Conservation (phyloP, 1,140 invertebrate genomes). For the Sitophilus oryzae region DNA sequence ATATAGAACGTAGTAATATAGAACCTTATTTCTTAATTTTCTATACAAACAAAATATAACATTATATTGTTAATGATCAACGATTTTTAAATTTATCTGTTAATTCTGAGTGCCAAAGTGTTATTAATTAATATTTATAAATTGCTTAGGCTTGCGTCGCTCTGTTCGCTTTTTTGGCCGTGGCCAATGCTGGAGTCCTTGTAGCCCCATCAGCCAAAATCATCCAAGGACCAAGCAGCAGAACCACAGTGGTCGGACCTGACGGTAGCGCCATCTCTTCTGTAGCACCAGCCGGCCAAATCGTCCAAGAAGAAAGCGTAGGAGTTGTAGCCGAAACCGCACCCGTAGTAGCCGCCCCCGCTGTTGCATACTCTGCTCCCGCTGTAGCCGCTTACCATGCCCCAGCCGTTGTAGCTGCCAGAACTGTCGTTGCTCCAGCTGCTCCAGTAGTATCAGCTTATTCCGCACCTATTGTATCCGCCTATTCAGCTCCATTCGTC, state of each 20-base stretch:
- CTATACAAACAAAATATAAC: too few relatives aligned
- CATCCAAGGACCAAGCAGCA: slow-evolving; percentile 32
- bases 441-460: slow-evolving; percentile 1
- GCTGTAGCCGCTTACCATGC: not conserved
- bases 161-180: slow-evolving; percentile 27
- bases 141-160: slow-evolving; percentile 22
- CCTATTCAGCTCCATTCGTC: slow-evolving; percentile 14
- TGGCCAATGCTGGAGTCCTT: slow-evolving; percentile 23
- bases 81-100: not conserved
- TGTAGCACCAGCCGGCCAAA: slow-evolving; percentile 28
- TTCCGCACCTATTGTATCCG: slow-evolving; percentile 12
- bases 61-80: too few relatives aligned
- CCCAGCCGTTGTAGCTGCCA: not conserved
- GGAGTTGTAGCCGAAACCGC: slow-evolving; percentile 16
- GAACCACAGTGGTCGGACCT: slow-evolving; percentile 30
- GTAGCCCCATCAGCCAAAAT: slow-evolving; percentile 21
- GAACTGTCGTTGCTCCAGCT: not conserved
- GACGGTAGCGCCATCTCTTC: slow-evolving; percentile 33
- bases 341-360: slow-evolving; percentile 5
- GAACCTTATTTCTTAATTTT: too few relatives aligned
- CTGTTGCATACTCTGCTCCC: not conserved
- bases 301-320: slow-evolving; percentile 24
- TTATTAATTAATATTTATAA: not conserved
- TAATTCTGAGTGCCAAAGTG: not conserved
- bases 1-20: too few relatives aligned